These are phyloP conservation scores for Bombyx mori DNA, from an alignment of 1,140 invertebrate genomes.

Conservation along the genomic window ASM3026992v2 NC_085124.1:11319501-11320000, in stretches of 20 bases:
- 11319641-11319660: slow-evolving; percentile 26
- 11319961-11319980: background rate
- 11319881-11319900: slow-evolving; percentile 1
- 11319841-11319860: slow-evolving; percentile 2
- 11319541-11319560: slow-evolving; percentile 48
- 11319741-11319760: slow-evolving; percentile 37
- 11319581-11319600: slow-evolving; percentile 37
- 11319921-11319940: slow-evolving; percentile 1
- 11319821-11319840: background rate
- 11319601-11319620: slow-evolving; percentile 34
- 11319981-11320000: slow-evolving; percentile 1
- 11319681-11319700: slow-evolving; percentile 29
- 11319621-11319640: slow-evolving; percentile 13
- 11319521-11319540: too few species aligned
- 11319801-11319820: background rate
- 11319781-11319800: background rate
- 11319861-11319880: slow-evolving; percentile 1
- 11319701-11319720: slow-evolving; percentile 28
- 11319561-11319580: slow-evolving; percentile 55
- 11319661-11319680: slow-evolving; percentile 38
- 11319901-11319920: background rate
- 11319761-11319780: slow-evolving; percentile 1
- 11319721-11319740: slow-evolving; percentile 27
- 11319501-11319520: too few species aligned
- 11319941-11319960: background rate